Evolutionary conservation across 2,888 invertebrate species (phyloP), one percentile per base, ranked within the genome.

Genomic region (Heteropelma amictum): DNA sequence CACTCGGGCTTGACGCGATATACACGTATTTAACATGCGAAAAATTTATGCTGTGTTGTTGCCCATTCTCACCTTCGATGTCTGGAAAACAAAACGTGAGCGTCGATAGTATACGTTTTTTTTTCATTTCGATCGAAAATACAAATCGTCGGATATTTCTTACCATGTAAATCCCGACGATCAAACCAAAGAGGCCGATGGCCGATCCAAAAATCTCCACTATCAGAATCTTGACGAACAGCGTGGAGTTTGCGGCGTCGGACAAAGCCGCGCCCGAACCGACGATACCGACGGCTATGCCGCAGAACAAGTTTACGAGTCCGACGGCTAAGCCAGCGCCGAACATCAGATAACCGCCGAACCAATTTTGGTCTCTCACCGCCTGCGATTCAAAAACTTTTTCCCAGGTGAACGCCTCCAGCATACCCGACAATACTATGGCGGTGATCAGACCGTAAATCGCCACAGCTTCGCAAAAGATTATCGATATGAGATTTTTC

Each of bases 381-480:
- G 73, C 17, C 0, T 35, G n/a, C 7, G 70, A 64, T 8, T 60
- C 53, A 6, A 19, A 38, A 19, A 71, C 49, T 26, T 72, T 60
- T 1, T 54, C 33, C 45, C 72, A 26, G 6, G 56, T 72, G 38
- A 88, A 89, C 26, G 80, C 90, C 77, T 94, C 94, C 82, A 97
- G 90, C 89, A 94, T 93, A 80, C 97, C 97, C 42, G 97, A 96
- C 74, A 99, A 92, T 38, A 99, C 98, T 88, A 99, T 99, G 51
- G 99, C 98, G 84, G 98, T 98, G 86, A 99, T 99, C 78, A 99
- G 92, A 26, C 99, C 99, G 90, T 99, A 99, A 90, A 99, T 99
- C 79, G 99, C 99, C 2, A 99, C 99, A 80, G 99, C 99, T 91
- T 99, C 99, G 89, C 99, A 99, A 92, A 99, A 99, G 90, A 99